Percentiles rank a stretch among this genome's conserved stretches.
phyloP scores from a whole-genome alignment of 2,113 vertebrate species.

The Platichthys stellatus region DNA sequence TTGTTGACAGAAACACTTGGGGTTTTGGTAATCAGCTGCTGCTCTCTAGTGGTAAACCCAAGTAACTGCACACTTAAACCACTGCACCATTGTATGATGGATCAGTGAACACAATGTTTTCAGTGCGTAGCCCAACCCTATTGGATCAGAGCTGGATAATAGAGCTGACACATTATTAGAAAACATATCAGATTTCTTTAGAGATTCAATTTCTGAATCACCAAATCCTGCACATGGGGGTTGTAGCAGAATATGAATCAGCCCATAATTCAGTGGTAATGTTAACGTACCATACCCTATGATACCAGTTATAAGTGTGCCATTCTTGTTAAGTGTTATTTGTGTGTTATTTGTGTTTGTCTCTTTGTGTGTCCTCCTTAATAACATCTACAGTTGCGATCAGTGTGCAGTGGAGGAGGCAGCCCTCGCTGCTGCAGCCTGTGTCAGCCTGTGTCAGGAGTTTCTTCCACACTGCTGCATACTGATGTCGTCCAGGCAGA shows the following conservation, averaged over 20 bases:
- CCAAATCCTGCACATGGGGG: too few species aligned
- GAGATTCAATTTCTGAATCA: background rate
- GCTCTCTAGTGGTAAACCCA: constrained; percentile 54
- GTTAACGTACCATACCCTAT: background rate
- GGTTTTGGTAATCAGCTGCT: constrained; percentile 22
- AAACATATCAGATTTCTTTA: background rate
- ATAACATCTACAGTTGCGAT: background rate
- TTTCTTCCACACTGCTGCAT: constrained; percentile 60
- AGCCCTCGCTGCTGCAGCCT: constrained; percentile 72
- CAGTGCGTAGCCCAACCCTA: background rate
- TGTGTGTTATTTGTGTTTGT: background rate
- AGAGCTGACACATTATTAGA: background rate
- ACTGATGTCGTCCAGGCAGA: constrained; percentile 57
- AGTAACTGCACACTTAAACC: constrained; percentile 5
- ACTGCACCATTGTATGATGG: background rate
- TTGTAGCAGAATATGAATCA: background rate
- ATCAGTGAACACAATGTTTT: background rate
- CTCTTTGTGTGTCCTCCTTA: too few species aligned
- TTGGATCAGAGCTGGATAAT: background rate
- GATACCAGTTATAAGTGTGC: too few species aligned
- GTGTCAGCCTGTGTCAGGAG: constrained; percentile 73
- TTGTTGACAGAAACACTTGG: background rate
- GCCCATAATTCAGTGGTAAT: background rate
- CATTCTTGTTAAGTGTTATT: background rate
- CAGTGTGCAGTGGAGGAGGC: background rate